A percentile compares a stretch with the other conserved stretches of the same genome.
phyloP scores from a whole-genome alignment of 2,113 vertebrate genomes.

The Dinomys branickii region DNA sequence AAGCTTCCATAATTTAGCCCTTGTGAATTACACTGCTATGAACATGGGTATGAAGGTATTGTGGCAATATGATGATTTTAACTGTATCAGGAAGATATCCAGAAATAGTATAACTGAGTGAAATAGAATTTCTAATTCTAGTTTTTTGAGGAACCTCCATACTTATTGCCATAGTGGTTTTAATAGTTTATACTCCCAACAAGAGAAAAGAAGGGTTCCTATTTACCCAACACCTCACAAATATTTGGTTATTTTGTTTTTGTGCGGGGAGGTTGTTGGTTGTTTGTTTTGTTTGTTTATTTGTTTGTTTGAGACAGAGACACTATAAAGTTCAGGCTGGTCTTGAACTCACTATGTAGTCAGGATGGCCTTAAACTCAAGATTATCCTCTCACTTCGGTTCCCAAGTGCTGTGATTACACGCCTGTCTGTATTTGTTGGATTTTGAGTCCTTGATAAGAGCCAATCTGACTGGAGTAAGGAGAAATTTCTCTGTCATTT shows the following conservation, averaged over 20 bases:
- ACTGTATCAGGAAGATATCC: neutral
- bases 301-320: neutral
- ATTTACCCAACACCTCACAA: neutral
- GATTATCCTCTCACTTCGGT: neutral
- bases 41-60: neutral
- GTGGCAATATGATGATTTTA: neutral
- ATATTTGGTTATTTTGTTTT: neutral
- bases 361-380: neutral
- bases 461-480: neutral
- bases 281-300: neutral
- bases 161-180: neutral
- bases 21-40: neutral
- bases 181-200: neutral
- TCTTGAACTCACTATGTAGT: neutral
- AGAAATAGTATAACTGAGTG: neutral
- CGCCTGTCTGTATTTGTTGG: neutral
- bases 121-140: neutral
- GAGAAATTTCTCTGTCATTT: neutral
- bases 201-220: neutral
- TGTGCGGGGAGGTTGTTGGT: neutral
- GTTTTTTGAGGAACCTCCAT: neutral
- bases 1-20: neutral
- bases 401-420: neutral
- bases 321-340: neutral
- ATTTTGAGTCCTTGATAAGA: neutral